phyloP scores from a whole-genome alignment of 2,113 vertebrate species.

The Echinops telfairi region DNA sequence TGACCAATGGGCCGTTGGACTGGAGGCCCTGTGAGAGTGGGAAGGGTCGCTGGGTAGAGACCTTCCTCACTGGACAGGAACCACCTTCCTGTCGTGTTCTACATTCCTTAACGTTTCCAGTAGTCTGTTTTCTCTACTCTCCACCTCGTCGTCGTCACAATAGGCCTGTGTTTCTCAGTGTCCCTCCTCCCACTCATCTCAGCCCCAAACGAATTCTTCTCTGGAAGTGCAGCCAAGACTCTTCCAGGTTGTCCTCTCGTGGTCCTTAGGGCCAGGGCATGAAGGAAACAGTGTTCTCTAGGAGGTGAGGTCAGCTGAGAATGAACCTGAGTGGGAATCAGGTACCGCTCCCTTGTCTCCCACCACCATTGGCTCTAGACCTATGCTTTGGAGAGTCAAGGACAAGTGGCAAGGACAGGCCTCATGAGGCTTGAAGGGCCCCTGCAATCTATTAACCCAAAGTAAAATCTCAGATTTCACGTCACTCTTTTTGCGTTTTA shows the following conservation, averaged over 20 bases:
- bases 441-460: rapidly evolving
- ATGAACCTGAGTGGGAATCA: background rate
- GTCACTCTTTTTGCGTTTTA: background rate
- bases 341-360: no score
- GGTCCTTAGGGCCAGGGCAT: background rate
- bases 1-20: slow-evolving; percentile 60
- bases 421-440: no score
- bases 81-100: slow-evolving; percentile 82
- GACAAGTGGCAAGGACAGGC: background rate
- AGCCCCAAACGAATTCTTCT: slow-evolving; percentile 62
- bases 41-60: slow-evolving; percentile 71
- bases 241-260: background rate
- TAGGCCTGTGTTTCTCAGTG: slow-evolving; percentile 74
- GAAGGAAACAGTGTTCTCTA: background rate
- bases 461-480: background rate
- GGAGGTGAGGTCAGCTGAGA: background rate
- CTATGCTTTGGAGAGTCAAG: background rate
- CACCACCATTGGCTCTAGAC: no score
- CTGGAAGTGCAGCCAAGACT: background rate
- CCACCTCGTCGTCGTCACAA: slow-evolving; percentile 78
- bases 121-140: slow-evolving; percentile 82
- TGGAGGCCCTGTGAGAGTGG: slow-evolving; percentile 57
- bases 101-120: slow-evolving; percentile 81
- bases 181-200: slow-evolving; percentile 74
- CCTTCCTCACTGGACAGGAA: slow-evolving; percentile 72